Base-by-base conservation (phyloP, 2,888 invertebrate species). In the Agriopis aurantiaria region DNA sequence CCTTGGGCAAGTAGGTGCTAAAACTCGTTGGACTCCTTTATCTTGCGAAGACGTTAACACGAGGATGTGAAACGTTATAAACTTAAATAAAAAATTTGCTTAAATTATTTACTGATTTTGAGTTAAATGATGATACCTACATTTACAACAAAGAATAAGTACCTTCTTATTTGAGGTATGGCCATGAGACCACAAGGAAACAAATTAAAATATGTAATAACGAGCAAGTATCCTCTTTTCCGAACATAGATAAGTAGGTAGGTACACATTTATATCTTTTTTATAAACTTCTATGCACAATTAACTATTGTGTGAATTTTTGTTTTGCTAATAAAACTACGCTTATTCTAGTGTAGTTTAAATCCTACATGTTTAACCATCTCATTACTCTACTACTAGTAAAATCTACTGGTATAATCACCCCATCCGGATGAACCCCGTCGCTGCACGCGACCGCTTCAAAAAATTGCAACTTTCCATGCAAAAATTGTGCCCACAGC, bases 11-110 rank as follows among this genome's bases (percentile, higher is more conserved):
- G 57, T 65, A 69, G 58, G 56, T 71, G 65, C 52, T 67, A 71
- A 62, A 71, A 71, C 70, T 71, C 59, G 70, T 71, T 49, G 55
- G 55, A 64, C 70, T 66, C 59, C 63, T 71, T 67, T 67, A 67
- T 63, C 53, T 63, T n/a, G 41, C 51, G 53, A 51, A 65, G 58
- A 65, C n/a, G 51, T 64, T 45, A 48, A 43, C 52, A 2, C 9
- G 51, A 68, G 11, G 43, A 48, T 48, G 43, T 63, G n/a, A 11
- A n/a, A 40, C 40, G 33, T 48, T 60, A 33, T 12, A 33, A 3
- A 33, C 33, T 33, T 33, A 33, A 33, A 33, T 33, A 33, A 33
- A 33, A 0, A 43, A 10, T 43, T 23, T 4, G 8, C 11, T 62
- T 43, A 52, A 62, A 62, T 61, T 52, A 52, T 62, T 52, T 52